Evolutionary conservation across 2,797 vertebrate species (phyloP).

Genomic region (Rhynchonycteris naso): DNA sequence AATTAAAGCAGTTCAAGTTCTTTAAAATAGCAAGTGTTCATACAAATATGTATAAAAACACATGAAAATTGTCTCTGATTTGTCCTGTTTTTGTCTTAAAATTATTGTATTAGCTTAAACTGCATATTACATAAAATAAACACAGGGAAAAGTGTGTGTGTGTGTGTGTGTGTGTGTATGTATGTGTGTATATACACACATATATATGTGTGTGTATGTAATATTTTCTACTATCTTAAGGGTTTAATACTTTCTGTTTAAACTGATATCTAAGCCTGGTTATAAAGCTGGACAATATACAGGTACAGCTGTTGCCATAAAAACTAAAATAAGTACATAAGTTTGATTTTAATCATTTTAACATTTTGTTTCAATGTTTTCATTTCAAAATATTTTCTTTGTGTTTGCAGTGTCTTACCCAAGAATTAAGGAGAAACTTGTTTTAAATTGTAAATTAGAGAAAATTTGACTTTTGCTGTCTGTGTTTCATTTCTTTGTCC

Average conservation of each 20-base stretch:
- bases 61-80: not conserved
- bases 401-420: not conserved
- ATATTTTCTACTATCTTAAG: not conserved
- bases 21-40: not conserved
- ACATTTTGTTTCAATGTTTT: not conserved
- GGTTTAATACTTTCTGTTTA: not conserved
- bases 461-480: not conserved
- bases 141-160: not conserved
- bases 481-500: not conserved
- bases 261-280: not conserved
- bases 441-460: not conserved
- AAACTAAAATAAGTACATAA: not conserved
- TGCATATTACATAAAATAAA: not conserved
- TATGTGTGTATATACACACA: not conserved
- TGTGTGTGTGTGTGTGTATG: not conserved
- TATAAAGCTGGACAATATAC: not conserved
- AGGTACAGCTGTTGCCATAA: not conserved
- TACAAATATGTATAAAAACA: not conserved
- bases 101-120: not conserved
- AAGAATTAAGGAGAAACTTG: not conserved
- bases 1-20: not conserved
- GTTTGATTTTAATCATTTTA: not conserved
- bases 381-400: not conserved
- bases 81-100: slow-evolving; percentile 16
- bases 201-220: not conserved